Conservation (phyloP, 1,140 invertebrate genomes). For the Chrysopa pallens region DNA sequence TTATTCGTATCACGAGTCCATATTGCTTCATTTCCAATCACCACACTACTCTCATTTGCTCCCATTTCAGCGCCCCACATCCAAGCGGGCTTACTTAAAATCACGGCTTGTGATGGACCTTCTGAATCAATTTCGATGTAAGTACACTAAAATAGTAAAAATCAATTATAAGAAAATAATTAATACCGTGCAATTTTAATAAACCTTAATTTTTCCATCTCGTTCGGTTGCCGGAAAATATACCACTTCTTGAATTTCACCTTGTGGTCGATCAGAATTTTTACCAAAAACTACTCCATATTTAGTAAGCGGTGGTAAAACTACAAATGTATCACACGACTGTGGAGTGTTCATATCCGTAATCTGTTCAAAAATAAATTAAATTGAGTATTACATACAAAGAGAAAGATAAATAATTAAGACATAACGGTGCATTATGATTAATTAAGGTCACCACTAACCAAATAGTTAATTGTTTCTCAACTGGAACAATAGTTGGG, state of each 20-base stretch:
- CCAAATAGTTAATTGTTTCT: too few species aligned
- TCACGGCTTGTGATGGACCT: conserved; percentile 37
- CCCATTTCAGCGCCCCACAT: conserved; percentile 75
- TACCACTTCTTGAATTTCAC: conserved; percentile 56
- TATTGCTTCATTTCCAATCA: conserved; percentile 55
- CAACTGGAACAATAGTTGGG: too few species aligned
- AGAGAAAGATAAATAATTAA: too few species aligned
- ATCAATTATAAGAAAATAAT: conserved; percentile 5
- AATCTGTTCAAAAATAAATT: too few species aligned
- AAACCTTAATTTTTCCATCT: conserved; percentile 11
- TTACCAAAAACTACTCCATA: conserved; percentile 52
- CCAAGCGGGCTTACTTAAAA: conserved; percentile 59
- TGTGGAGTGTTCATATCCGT: conserved; percentile 12
- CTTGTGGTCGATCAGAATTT: conserved; percentile 51
- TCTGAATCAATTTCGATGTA: conserved; percentile 50
- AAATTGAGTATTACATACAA: too few species aligned
- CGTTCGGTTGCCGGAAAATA: conserved; percentile 30
- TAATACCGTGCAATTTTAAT: neutral
- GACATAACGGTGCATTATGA: neutral
- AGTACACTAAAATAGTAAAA: conserved; percentile 39
- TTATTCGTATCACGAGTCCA: conserved; percentile 41
- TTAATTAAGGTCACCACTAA: too few species aligned
- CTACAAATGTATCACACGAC: conserved; percentile 54
- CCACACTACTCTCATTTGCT: conserved; percentile 52
- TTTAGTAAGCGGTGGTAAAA: conserved; percentile 38